Evolutionary conservation across 30 jellyfish, hydroid and myxozoan genomes (phyloP).

Genomic region (Turritopsis rubra): DNA sequence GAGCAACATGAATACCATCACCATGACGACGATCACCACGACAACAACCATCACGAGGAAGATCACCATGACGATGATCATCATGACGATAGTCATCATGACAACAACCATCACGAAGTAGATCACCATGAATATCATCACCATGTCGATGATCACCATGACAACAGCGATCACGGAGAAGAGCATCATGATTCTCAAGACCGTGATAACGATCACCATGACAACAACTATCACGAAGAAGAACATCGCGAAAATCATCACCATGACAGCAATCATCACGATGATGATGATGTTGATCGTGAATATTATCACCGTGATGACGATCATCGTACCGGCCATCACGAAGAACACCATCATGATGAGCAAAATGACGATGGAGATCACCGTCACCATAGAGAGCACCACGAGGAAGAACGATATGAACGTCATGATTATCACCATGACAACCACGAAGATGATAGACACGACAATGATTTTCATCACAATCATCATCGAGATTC

Average conservation of each 20-base stretch:
- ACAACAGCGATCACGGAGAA: slow-evolving; percentile 1
- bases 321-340: neutral
- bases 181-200: neutral
- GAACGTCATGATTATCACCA: slow-evolving; percentile 17
- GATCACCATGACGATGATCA: neutral
- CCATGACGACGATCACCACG: neutral
- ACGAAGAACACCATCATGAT: neutral
- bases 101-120: slow-evolving; percentile 3
- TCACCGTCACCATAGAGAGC: neutral
- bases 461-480: slow-evolving; percentile 5
- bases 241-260: slow-evolving; percentile 1
- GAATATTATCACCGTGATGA: neutral
- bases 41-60: neutral
- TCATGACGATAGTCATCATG: neutral
- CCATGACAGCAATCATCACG: slow-evolving; percentile 12
- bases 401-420: neutral
- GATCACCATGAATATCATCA: slow-evolving; percentile 15
- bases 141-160: neutral
- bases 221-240: neutral
- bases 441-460: slow-evolving; percentile 4
- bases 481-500: slow-evolving; percentile 31
- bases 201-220: neutral
- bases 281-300: neutral
- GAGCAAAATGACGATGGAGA: neutral
- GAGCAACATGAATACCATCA: neutral